phyloP scores from a whole-genome alignment of 2,888 invertebrate species.

The Platycheirus rosarum region DNA sequence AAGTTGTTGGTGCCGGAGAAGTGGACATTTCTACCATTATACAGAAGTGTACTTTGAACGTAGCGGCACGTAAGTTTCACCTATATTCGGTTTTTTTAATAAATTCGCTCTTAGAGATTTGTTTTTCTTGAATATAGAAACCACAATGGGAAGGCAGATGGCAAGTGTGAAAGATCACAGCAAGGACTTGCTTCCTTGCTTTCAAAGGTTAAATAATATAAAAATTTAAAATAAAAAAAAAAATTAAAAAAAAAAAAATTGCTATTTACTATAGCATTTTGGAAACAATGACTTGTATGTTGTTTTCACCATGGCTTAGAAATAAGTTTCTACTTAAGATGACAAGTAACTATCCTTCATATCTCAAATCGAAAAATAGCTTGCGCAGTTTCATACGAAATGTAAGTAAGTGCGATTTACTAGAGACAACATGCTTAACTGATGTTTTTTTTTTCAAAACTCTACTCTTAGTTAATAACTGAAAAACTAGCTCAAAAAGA shows the following conservation, averaged over 20 bases:
- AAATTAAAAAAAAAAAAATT: no score
- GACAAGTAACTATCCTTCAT: constrained; percentile 75
- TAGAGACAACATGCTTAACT: neutral
- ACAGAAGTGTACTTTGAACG: constrained; percentile 78
- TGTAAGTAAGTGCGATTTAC: constrained; percentile 71
- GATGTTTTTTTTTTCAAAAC: neutral
- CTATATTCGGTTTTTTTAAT: neutral
- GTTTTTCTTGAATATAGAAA: constrained; percentile 75
- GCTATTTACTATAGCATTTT: constrained; percentile 75
- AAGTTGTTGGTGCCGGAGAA: constrained; percentile 74
- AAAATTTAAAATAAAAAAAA: neutral
- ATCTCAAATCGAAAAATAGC: constrained; percentile 76
- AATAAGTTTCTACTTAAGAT: constrained; percentile 75
- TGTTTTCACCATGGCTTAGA: constrained; percentile 79
- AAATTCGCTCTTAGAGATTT: neutral
- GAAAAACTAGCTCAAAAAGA: constrained; percentile 75
- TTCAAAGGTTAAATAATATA: constrained; percentile 77
- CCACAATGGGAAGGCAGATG: constrained; percentile 80
- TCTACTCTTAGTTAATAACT: constrained; percentile 75
- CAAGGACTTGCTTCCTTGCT: constrained; percentile 77
- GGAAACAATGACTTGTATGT: constrained; percentile 80
- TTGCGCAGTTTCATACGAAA: constrained; percentile 78
- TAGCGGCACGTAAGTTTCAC: constrained; percentile 78
- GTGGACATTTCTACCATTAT: constrained; percentile 77
- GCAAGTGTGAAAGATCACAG: constrained; percentile 72